These are phyloP conservation scores for Rhynchomys soricoides DNA, from an alignment of 2,113 vertebrate species.

Conservation along the genomic window DNA sequence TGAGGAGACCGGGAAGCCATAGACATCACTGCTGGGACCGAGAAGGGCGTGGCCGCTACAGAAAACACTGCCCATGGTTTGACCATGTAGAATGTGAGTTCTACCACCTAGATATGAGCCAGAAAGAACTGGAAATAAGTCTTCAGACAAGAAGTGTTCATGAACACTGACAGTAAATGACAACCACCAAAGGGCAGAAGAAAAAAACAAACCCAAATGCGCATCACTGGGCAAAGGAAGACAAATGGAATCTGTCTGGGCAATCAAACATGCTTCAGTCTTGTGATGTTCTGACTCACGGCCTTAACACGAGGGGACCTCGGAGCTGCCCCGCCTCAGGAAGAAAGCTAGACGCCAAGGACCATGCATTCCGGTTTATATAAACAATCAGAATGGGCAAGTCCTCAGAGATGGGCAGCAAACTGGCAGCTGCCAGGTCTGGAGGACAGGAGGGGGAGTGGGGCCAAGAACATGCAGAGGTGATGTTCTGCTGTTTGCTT, in stretches of 20 bases:
- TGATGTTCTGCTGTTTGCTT: not conserved
- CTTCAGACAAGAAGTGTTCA: not conserved
- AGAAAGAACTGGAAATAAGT: not conserved
- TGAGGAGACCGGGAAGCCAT: not conserved
- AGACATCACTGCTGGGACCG: too few relatives aligned
- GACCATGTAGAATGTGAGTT: not conserved
- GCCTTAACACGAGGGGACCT: not conserved
- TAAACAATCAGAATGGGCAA: not conserved
- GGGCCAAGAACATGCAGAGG: too few relatives aligned
- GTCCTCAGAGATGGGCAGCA: not conserved
- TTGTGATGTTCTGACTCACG: not conserved
- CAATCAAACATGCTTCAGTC: not conserved
- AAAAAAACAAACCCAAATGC: not conserved
- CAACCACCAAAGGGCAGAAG: not conserved
- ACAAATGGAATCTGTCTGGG: not conserved
- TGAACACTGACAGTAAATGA: not conserved
- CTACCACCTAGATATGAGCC: not conserved
- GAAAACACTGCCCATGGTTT: not conserved
- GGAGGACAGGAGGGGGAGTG: not conserved
- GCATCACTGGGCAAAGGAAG: not conserved
- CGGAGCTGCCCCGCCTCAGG: not conserved
- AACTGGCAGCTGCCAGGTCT: not conserved
- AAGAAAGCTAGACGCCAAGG: not conserved
- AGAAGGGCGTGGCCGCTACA: fast-evolving
- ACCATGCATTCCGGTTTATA: not conserved